Evolutionary conservation across 2,113 vertebrate genomes (phyloP).

Genomic region (Sturnus vulgaris): DNA sequence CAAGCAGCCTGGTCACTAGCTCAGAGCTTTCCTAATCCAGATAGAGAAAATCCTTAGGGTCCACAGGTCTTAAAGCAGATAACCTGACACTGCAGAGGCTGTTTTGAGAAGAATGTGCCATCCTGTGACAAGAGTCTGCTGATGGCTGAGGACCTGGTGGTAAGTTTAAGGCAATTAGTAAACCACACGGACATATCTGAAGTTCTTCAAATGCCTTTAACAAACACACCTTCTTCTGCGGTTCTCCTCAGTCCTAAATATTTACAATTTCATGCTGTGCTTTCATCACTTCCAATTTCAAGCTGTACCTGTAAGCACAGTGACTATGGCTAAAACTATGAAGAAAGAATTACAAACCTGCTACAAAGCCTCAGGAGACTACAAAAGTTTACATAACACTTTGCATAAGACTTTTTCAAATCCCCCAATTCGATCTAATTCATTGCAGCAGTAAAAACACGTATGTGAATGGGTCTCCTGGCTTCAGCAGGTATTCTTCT

Average conservation of each 20-base stretch:
- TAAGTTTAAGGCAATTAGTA: neutral
- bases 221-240: constrained; percentile 1
- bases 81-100: neutral
- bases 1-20: neutral
- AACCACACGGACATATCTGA: neutral
- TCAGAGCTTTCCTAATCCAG: neutral
- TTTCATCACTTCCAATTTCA: constrained; percentile 2
- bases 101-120: neutral
- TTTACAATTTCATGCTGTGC: neutral
- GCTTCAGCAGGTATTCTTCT: neutral
- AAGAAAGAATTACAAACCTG: neutral
- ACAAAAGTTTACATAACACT: neutral
- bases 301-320: neutral
- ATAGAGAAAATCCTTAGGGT: neutral
- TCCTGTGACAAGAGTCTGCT: neutral
- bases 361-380: neutral
- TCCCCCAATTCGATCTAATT: neutral
- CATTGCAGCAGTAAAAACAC: neutral
- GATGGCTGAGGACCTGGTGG: neutral
- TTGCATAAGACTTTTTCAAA: neutral
- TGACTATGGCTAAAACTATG: neutral
- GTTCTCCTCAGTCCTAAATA: neutral
- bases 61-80: neutral
- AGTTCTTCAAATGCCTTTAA: constrained; percentile 40
- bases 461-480: neutral